Evolutionary conservation across 2,113 vertebrate genomes (phyloP).

Genomic region (Lanius collurio): DNA sequence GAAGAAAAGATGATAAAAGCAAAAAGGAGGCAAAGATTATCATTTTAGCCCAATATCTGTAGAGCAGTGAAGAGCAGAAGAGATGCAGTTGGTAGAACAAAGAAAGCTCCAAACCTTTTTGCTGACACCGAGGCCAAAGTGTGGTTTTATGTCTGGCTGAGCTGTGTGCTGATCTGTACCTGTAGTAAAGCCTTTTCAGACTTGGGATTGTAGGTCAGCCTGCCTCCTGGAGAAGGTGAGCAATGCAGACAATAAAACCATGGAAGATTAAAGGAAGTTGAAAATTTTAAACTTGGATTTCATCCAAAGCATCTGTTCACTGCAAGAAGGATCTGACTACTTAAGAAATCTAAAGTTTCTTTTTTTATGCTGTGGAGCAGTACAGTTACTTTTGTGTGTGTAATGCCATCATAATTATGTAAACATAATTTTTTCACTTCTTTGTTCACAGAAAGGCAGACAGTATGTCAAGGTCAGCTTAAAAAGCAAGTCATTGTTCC

Average conservation of each 20-base stretch:
- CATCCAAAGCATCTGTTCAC: neutral
- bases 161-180: neutral
- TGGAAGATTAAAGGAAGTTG: neutral
- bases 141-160: neutral
- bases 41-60: neutral
- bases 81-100: neutral
- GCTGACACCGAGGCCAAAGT: neutral
- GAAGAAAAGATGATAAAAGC: neutral
- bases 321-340: neutral
- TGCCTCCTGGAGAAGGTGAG: neutral
- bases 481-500: neutral
- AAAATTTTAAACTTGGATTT: constrained; percentile 28
- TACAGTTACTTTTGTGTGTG: neutral
- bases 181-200: neutral
- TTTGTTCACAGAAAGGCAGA: neutral
- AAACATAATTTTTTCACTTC: neutral
- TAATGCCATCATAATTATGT: neutral
- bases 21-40: neutral
- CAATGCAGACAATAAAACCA: neutral
- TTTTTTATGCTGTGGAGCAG: neutral
- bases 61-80: neutral
- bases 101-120: neutral
- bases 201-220: neutral
- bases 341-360: neutral
- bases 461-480: neutral